phyloP scores from a whole-genome alignment of 2,888 invertebrate genomes.

The Melanophora roralis region DNA sequence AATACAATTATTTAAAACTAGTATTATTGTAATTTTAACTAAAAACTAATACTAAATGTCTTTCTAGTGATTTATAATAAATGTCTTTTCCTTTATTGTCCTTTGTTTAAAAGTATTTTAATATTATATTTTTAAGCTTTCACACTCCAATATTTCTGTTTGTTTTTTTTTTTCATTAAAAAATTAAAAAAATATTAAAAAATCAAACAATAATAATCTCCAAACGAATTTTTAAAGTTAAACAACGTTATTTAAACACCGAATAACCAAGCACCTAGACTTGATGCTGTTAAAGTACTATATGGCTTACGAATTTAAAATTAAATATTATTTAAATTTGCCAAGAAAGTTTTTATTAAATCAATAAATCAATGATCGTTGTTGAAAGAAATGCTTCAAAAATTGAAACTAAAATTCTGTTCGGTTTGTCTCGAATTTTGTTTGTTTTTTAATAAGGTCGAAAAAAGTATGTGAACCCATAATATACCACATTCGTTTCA shows the following conservation, averaged over 20 bases:
- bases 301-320: constrained; percentile 14
- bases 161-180: background rate
- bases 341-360: constrained; percentile 16
- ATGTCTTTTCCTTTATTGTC: constrained; percentile 26
- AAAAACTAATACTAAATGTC: constrained; percentile 48
- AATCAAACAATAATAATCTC: constrained; percentile 62
- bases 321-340: constrained; percentile 42
- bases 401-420: constrained; percentile 69
- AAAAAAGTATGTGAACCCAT: constrained; percentile 74
- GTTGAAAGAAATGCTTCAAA: constrained; percentile 37
- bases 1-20: constrained; percentile 36
- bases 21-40: constrained; percentile 18
- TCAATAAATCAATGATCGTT: constrained; percentile 2
- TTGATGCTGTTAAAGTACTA: background rate
- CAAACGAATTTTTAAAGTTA: constrained; percentile 61
- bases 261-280: constrained; percentile 18
- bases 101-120: constrained; percentile 12
- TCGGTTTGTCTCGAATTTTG: constrained; percentile 75
- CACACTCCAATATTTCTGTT: constrained; percentile 4
- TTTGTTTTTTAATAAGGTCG: constrained; percentile 74
- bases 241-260: background rate
- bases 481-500: no score
- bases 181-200: background rate
- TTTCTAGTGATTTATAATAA: constrained; percentile 54
- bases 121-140: constrained; percentile 2